phyloP scores from a whole-genome alignment of 2,888 invertebrate species.

The Monoplex corrugatus region DNA sequence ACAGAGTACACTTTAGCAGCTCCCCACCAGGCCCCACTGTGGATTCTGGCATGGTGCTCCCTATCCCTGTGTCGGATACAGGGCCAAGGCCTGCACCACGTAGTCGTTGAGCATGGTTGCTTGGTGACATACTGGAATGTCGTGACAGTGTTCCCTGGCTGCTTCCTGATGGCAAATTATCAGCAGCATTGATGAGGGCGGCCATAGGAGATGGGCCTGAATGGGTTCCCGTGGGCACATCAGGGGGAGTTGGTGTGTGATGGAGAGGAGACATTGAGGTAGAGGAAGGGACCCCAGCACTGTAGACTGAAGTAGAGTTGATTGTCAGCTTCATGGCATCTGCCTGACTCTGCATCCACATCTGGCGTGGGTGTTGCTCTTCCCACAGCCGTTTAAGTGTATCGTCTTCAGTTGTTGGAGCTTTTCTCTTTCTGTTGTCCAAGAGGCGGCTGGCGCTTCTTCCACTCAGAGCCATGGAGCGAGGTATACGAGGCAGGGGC shows the following conservation, averaged over 20 bases:
- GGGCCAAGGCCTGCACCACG: conserved; percentile 48
- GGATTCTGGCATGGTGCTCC: conserved; percentile 83
- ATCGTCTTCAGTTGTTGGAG: conserved; percentile 77
- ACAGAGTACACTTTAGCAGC: conserved; percentile 90
- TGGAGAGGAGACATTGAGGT: conserved; percentile 78
- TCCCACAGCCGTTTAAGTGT: conserved; percentile 58
- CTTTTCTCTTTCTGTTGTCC: conserved; percentile 75
- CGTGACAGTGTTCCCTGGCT: conserved; percentile 68
- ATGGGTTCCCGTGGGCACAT: conserved; percentile 61
- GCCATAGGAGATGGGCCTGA: conserved; percentile 88
- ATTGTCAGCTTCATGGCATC: conserved; percentile 70
- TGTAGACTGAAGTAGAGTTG: conserved; percentile 67
- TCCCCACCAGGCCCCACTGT: conserved; percentile 61
- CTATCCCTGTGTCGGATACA: conserved; percentile 72
- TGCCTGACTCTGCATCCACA: conserved; percentile 73
- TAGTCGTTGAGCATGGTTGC: conserved; percentile 38
- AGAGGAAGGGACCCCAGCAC: conserved; percentile 86
- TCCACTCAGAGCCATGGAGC: conserved; percentile 56
- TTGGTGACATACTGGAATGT: conserved; percentile 72
- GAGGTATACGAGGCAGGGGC: conserved; percentile 68
- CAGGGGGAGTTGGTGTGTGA: conserved; percentile 72
- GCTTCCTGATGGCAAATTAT: conserved; percentile 86
- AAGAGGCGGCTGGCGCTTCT: conserved; percentile 59
- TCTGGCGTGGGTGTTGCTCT: conserved; percentile 68
- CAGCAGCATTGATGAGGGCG: conserved; percentile 92